Evolutionary conservation across 2,888 invertebrate species (phyloP).

Genomic region (Byasa hedistus): DNA sequence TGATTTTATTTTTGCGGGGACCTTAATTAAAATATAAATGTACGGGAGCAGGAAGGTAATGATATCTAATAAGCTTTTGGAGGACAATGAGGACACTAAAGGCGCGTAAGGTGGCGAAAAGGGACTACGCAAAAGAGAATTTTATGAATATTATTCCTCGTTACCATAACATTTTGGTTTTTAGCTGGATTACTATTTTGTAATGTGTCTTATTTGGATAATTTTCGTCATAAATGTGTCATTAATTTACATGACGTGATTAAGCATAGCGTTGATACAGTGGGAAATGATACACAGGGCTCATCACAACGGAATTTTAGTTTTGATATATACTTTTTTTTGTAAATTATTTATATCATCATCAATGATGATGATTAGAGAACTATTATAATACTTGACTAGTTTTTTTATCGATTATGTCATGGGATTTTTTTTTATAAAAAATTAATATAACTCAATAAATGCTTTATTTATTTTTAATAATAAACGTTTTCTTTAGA

Average conservation of each 20-base stretch:
- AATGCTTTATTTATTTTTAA: too few species aligned
- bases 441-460: too few species aligned
- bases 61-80: constrained; percentile 53
- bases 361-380: too few species aligned
- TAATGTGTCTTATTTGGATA: constrained; percentile 21
- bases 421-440: too few species aligned
- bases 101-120: constrained; percentile 42
- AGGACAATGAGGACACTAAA: constrained; percentile 45
- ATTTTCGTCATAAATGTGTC: constrained; percentile 4
- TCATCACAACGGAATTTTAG: too few species aligned
- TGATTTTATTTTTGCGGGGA: constrained; percentile 37
- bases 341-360: too few species aligned
- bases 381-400: too few species aligned
- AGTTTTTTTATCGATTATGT: too few species aligned
- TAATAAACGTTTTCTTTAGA: too few species aligned
- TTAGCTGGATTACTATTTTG: constrained; percentile 34
- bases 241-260: neutral
- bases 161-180: constrained; percentile 39
- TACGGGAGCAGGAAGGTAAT: constrained; percentile 49
- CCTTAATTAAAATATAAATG: constrained; percentile 46
- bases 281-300: neutral
- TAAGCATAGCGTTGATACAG: neutral
- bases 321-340: too few species aligned
- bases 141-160: constrained; percentile 50
- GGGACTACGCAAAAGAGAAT: constrained; percentile 47